phyloP scores from a whole-genome alignment of 2,113 vertebrate species.

The Brachyistius frenatus region DNA sequence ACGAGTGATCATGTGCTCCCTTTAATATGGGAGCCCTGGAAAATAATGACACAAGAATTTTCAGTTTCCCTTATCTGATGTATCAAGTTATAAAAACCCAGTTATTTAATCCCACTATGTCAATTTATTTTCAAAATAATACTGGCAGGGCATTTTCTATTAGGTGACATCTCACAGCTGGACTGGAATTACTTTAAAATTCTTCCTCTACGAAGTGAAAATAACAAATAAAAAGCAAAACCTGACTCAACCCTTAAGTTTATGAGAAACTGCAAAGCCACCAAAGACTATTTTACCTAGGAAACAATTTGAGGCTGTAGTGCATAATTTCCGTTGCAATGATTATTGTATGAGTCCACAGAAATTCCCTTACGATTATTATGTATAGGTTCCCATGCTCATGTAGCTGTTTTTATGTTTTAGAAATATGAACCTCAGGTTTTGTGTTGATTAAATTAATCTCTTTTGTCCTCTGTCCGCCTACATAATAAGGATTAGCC shows the following conservation, averaged over 20 bases:
- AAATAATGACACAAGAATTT: not conserved
- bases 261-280: not conserved
- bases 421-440: not conserved
- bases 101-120: not conserved
- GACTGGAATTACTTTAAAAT: not conserved
- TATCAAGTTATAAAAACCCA: not conserved
- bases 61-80: not conserved
- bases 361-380: no score
- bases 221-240: not conserved
- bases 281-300: no score
- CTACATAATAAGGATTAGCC: conserved; percentile 2
- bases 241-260: not conserved
- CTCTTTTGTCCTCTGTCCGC: not conserved
- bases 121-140: not conserved
- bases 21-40: no score
- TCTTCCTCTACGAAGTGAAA: not conserved
- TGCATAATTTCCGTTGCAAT: no score
- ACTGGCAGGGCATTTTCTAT: not conserved
- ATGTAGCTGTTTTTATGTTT: not conserved
- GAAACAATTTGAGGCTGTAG: no score
- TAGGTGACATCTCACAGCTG: not conserved
- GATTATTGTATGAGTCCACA: no score
- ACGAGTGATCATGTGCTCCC: not conserved
- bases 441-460: not conserved
- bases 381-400: not conserved